Percentiles rank a stretch among this genome's conserved stretches.
Conservation (phyloP, 2,113 vertebrate genomes). For the Stomatorhinus ivindoensis region DNA sequence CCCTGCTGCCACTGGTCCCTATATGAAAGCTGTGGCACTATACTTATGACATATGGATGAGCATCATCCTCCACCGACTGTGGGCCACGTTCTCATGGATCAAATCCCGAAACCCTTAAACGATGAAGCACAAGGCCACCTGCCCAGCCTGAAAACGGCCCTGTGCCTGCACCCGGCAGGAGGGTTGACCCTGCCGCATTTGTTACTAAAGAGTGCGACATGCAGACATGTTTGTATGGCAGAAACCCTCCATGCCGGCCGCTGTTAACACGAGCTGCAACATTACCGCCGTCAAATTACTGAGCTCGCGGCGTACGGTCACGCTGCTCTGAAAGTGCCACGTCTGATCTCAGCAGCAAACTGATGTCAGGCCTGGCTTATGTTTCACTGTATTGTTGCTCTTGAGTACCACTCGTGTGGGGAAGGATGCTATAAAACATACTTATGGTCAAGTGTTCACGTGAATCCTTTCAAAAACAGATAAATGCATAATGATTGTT, state of each 20-base stretch:
- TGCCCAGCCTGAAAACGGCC: background rate
- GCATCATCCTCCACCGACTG: background rate
- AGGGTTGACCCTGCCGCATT: background rate
- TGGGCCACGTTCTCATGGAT: background rate
- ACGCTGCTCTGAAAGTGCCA: background rate
- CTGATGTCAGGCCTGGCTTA: background rate
- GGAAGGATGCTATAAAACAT: background rate
- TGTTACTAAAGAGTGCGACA: background rate
- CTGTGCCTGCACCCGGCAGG: background rate
- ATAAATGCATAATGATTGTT: background rate
- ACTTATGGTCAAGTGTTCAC: background rate
- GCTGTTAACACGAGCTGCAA: background rate
- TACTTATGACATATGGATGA: background rate
- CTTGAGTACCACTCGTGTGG: background rate
- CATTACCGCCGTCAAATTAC: background rate
- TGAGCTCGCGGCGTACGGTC: background rate
- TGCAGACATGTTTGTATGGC: background rate
- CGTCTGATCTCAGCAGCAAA: background rate
- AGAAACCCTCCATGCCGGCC: background rate
- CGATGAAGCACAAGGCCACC: background rate
- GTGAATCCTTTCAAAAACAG: background rate
- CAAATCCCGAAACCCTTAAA: background rate
- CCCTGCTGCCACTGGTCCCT: background rate
- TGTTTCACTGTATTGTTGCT: background rate
- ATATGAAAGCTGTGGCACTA: background rate